phyloP scores from a whole-genome alignment of 1,140 invertebrate genomes.

The Trichonephila clavipes region DNA sequence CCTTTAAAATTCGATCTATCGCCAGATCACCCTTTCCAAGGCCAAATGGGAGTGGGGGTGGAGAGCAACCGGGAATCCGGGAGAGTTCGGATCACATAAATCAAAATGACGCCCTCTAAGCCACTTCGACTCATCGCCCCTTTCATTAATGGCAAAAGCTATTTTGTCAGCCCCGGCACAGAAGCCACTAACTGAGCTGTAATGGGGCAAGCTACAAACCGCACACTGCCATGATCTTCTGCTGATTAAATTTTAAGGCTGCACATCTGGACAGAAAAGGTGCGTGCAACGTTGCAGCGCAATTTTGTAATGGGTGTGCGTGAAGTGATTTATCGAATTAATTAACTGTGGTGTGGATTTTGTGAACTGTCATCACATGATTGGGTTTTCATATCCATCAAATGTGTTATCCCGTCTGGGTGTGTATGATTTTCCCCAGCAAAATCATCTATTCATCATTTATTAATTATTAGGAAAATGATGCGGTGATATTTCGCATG shows the following conservation, averaged over 20 bases:
- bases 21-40: background rate
- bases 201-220: constrained; percentile 6
- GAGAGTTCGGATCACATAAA: constrained; percentile 49
- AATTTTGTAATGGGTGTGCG: background rate
- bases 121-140: background rate
- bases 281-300: background rate
- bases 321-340: constrained; percentile 6
- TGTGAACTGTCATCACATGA: background rate
- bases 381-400: background rate
- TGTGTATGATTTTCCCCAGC: background rate
- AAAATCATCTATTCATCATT: background rate
- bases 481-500: background rate
- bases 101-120: constrained; percentile 40
- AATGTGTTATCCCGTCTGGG: background rate
- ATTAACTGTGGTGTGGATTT: constrained; percentile 26
- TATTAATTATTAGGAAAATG: background rate
- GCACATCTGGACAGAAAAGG: background rate
- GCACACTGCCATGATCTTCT: background rate
- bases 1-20: constrained; percentile 50
- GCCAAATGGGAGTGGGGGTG: background rate
- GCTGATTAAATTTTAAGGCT: background rate
- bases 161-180: constrained; percentile 26
- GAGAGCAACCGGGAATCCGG: background rate
- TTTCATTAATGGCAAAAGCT: constrained; percentile 56
- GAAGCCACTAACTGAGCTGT: constrained; percentile 38